Evolutionary conservation across 2,888 invertebrate species (phyloP).

Genomic region (Brenthis ino): DNA sequence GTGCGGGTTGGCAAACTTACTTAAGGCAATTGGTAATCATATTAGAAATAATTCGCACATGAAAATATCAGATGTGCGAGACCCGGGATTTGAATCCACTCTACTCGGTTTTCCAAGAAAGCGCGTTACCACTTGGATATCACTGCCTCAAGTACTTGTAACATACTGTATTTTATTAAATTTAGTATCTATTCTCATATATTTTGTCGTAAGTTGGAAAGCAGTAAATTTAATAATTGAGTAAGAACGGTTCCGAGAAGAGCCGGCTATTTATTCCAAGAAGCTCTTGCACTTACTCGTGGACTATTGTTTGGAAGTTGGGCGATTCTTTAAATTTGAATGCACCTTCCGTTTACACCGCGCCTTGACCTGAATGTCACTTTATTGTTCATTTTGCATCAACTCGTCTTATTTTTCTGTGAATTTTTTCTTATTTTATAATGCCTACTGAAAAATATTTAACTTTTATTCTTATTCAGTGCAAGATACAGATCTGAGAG

Average conservation of each 20-base stretch:
- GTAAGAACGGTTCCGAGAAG: constrained; percentile 8
- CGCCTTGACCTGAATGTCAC: constrained; percentile 27
- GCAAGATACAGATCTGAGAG: too few species aligned
- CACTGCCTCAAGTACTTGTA: too few species aligned
- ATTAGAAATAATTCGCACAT: too few species aligned
- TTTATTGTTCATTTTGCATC: constrained; percentile 16
- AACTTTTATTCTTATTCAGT: too few species aligned
- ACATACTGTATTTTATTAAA: neutral
- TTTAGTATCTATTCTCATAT: neutral
- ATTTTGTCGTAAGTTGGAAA: neutral
- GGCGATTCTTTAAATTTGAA: constrained; percentile 25
- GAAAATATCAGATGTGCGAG: too few species aligned
- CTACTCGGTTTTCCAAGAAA: too few species aligned
- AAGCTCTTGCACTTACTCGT: constrained; percentile 1
- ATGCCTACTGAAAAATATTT: neutral
- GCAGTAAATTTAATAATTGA: constrained; percentile 13
- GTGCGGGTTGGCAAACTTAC: too few species aligned
- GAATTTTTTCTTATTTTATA: constrained; percentile 6
- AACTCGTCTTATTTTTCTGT: constrained; percentile 12
- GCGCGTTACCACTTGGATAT: too few species aligned
- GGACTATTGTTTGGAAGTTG: constrained; percentile 22
- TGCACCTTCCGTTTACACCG: constrained; percentile 13
- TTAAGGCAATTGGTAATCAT: too few species aligned
- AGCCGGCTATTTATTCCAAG: constrained; percentile 9
- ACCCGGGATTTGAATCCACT: too few species aligned